phyloP scores from a whole-genome alignment of 1,140 invertebrate genomes.

The Lysiphlebus fabarum region DNA sequence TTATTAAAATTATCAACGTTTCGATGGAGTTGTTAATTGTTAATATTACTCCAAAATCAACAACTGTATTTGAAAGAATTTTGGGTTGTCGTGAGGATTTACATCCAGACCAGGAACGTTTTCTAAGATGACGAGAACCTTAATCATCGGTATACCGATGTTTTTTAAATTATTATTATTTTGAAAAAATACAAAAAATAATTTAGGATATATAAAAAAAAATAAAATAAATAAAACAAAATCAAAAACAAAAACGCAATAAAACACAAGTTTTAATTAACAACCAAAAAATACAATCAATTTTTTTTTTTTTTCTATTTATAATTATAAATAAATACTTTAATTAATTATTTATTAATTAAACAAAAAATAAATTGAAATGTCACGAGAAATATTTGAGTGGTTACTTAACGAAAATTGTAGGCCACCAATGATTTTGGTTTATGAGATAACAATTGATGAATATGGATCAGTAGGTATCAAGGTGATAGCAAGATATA shows the following conservation, averaged over 20 bases:
- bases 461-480: conserved; percentile 36
- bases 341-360: neutral
- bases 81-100: conserved; percentile 5
- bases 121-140: conserved; percentile 50
- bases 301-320: neutral
- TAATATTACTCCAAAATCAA: neutral
- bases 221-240: neutral
- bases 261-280: too few relatives aligned
- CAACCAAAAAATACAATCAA: neutral
- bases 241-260: neutral
- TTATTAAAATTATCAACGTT: neutral
- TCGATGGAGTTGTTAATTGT: conserved; percentile 12
- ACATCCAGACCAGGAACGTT: conserved; percentile 40
- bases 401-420: conserved; percentile 1
- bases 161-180: conserved; percentile 18
- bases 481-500: conserved; percentile 1
- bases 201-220: neutral
- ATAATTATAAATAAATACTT: too few relatives aligned
- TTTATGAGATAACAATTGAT: conserved; percentile 17
- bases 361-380: conserved; percentile 4
- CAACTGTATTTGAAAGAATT: conserved; percentile 2
- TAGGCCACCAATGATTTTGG: conserved; percentile 8
- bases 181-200: too few relatives aligned
- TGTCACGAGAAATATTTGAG: neutral
- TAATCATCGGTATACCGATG: conserved; percentile 42